Evolutionary conservation across 2,113 vertebrate genomes (phyloP).

Genomic region (Pardalotus punctatus): DNA sequence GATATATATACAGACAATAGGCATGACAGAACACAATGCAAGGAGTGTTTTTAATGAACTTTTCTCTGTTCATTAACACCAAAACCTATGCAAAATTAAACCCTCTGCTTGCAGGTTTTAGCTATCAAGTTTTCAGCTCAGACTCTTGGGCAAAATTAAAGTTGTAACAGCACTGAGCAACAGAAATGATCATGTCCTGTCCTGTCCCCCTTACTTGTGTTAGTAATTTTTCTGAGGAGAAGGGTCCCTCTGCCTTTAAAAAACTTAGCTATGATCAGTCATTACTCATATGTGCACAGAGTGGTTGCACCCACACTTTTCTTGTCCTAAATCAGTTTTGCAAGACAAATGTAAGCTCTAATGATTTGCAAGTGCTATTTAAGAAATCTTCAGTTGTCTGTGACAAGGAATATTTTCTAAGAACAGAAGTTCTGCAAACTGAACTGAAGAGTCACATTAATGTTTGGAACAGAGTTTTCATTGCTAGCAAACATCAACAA

Average conservation of each 20-base stretch:
- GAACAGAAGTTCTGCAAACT: not conserved
- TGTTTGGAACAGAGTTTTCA: not conserved
- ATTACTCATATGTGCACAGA: not conserved
- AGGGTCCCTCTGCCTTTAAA: not conserved
- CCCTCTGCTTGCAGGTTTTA: not conserved
- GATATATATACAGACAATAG: not conserved
- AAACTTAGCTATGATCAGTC: not conserved
- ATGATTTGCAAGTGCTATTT: not conserved
- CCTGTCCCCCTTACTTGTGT: not conserved
- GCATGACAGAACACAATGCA: not conserved
- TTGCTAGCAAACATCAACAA: constrained; percentile 28
- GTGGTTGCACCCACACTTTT: not conserved
- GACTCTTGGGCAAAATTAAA: not conserved
- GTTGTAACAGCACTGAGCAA: not conserved
- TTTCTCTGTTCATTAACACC: not conserved
- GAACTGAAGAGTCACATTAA: not conserved
- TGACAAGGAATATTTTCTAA: not conserved
- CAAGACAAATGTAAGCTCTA: not conserved
- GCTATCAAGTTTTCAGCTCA: not conserved
- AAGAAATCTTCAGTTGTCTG: not conserved
- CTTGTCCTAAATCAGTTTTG: not conserved
- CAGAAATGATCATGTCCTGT: not conserved
- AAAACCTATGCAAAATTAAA: not conserved
- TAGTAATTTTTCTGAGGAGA: not conserved
- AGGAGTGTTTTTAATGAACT: not conserved